phyloP scores from a whole-genome alignment of 2,888 invertebrate genomes.

The Campoplex nolae region DNA sequence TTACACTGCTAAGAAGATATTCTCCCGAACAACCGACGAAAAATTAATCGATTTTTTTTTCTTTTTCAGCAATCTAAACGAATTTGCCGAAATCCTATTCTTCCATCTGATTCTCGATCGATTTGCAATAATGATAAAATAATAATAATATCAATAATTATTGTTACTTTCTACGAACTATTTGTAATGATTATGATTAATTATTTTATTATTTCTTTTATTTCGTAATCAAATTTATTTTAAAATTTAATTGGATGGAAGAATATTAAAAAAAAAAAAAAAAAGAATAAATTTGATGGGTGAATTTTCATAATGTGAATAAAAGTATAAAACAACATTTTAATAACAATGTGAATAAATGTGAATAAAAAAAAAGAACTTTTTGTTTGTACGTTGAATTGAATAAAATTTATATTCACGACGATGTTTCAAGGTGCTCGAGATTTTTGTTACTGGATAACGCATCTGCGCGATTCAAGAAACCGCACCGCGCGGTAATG shows the following conservation, averaged over 20 bases:
- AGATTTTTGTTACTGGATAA: slow-evolving; percentile 29
- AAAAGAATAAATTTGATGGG: neutral
- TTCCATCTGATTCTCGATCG: neutral
- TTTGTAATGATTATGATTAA: neutral
- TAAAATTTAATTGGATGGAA: neutral
- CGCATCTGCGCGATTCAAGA: neutral
- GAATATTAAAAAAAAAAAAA: neutral
- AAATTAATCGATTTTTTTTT: neutral
- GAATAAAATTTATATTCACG: neutral
- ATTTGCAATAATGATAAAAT: neutral
- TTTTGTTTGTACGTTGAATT: neutral
- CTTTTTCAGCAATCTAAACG: neutral
- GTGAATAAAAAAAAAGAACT: neutral
- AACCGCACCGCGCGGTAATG: slow-evolving; percentile 66
- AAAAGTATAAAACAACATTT: neutral
- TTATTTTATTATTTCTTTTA: neutral
- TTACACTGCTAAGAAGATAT: slow-evolving; percentile 10
- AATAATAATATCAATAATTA: neutral
- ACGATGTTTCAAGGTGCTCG: neutral
- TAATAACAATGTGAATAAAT: neutral
- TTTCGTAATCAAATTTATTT: neutral
- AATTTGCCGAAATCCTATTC: neutral
- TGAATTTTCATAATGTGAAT: neutral
- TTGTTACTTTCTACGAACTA: neutral
- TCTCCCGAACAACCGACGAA: neutral